Evolutionary conservation across 1,140 invertebrate genomes (phyloP), one percentile per base, ranked within the genome.

Genomic region (Penaeus chinensis): DNA sequence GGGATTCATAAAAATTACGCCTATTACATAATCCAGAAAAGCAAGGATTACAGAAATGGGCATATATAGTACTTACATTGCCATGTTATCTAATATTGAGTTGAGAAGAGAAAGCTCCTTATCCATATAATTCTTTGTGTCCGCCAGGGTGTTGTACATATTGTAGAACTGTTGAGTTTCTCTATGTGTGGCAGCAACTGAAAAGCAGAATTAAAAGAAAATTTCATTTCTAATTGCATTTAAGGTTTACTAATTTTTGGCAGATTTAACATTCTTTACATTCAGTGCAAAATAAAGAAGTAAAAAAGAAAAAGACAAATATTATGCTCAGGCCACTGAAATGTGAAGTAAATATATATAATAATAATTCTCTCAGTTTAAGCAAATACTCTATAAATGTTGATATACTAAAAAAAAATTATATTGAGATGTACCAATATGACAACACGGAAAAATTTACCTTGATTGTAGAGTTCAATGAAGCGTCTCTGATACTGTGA

Each of bases 121-220:
- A 76, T 95, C 95, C 88, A 99, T 94, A 92, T 99, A 99, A 47
- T 96, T 93, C 92, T 97, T 96, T 8, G 96, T 97, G 93, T 99
- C 98, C 92, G 98, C 96, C n/a, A 99, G 93, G 10, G 96, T 98
- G 93, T 99, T 99, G 92, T 98, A 98, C 82, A 99, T 93, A 54
- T 97, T 98, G 91, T 98, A 99, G 93, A 98, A 98, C 93, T 99
- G 97, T 92, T 99, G 99, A 0, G 98, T 99, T 94, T 99, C 98
- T 91, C 96, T 96, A 91, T 99, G 97, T 91, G 97, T 99, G 47
- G 96, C 95, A 87, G 97, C 95, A 92, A 99, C 97, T 98, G 92
- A 3, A 69, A 85, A 24, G 65, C 20, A 88, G 4, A 78, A 65
- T 32, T 22, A 10, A 81, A 24, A 1, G 47, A 60, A 32, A 8